Evolutionary conservation across 2,797 vertebrate genomes (phyloP), one percentile per base, ranked within the genome.

Genomic region (Orientallactaga sibirica): DNA sequence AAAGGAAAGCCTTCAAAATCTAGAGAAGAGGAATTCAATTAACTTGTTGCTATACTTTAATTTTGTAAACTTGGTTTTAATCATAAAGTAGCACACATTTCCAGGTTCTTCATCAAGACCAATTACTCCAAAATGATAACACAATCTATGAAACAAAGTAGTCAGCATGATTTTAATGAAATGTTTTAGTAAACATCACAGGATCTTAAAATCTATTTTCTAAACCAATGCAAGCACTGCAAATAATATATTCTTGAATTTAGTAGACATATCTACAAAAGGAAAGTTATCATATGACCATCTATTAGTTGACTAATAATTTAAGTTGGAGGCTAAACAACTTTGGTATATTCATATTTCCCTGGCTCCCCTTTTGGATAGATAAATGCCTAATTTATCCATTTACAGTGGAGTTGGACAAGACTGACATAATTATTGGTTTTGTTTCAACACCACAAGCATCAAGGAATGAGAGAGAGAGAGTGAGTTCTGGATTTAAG

Each of bases 141-240:
- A 70, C 55, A 52, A 75, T 68, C 67, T 24, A 74, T 18, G 55
- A 90, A 71, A 91, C 82, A 94, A 80, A 29, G 64, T 70, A 90
- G 75, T 62, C 24, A 94, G 81, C 33, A 96, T 1, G 70, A 95
- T 79, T 98, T 97, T 97, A 97, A 97, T 98, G 90, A 96, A 95
- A 86, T 75, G 86, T 55, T 80, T 86, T 74, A 96, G 91, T 88
- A 94, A 97, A 27, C 64, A 71, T 86, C 66, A 43, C 22, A 68
- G 52, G 95, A 95, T 93, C 94, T 61, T 90, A 80, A 73, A 92
- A 61, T 92, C 66, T 16, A 83, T 94, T 94, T 80, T 90, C 84
- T 64, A 75, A 96, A 94, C 37, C 37, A 88, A 76, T 29, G 79
- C 67, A 93, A 94, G 29, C 78, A 94, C 76, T 79, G 79, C 33